Evolutionary conservation across 2,113 vertebrate species (phyloP), one percentile per base, ranked within the genome.

Genomic region (Hydrochoerus hydrochaeris): DNA sequence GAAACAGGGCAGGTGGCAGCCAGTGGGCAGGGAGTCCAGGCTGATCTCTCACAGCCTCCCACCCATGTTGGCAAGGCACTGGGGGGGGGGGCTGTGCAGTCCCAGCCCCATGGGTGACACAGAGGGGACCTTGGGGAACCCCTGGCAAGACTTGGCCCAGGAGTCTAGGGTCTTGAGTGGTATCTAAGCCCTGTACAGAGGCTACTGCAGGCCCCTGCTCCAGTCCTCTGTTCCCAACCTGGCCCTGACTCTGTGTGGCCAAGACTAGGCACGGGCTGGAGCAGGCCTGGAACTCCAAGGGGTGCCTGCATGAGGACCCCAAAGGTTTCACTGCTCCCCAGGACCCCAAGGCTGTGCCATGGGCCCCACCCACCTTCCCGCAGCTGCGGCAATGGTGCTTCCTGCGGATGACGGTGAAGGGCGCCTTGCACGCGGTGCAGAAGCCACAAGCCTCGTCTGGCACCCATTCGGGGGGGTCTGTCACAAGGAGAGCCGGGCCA

Each of bases 301-400:
- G 19, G 17, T 28, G 10, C 44, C 78, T 62, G 49, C 71, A 52
- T n/a, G 2, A 41, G 54, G 67, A 13, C 46, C 22, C 17, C 73
- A 38, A 8, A 26, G 54, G 41, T 73, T 73, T 6, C 0, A 3
- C 38, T 12, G 3, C 46, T 28, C 52, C 49, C 81, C 0, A 1
- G 44, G 8, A 44, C 82, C 57, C 75, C 28, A 12, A 28, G 7
- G 24, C 73, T 19, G 4, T 7, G 32, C 54, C 24, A 26, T 1
- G 63, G 35, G 19, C 0, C 63, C 16, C 35, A 60, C 97, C 71
- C 98, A 99, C 99, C 99, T 99, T 99, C 97, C 99, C 99, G 88
- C 99, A 99, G 99, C 99, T 99, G 97, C 99, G 98, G 94, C 99
- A 99, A 98, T 99, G 99, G 98, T 99, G 99, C 78, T 99, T 99